Conservation (phyloP, 2,888 invertebrate species). For the Leptopilina syphax region DNA sequence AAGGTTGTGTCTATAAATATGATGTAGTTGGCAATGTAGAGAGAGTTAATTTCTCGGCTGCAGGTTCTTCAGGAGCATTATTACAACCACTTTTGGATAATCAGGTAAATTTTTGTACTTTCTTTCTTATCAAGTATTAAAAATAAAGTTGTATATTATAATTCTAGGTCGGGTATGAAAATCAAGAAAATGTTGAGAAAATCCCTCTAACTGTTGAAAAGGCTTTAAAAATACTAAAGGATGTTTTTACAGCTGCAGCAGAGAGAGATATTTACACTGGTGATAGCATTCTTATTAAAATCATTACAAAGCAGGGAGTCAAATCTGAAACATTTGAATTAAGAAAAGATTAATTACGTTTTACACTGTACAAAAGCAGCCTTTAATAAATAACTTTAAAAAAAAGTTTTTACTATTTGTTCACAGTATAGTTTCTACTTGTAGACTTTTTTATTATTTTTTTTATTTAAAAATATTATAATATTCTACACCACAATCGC, state of each 20-base stretch:
- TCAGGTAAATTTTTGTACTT: constrained; percentile 80
- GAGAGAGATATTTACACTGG: constrained; percentile 99
- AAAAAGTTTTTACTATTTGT: not conserved
- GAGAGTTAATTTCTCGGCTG: constrained; percentile 89
- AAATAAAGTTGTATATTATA: too few species aligned
- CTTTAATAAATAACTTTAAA: constrained; percentile 22
- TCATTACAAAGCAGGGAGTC: constrained; percentile 93
- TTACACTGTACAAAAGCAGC: not conserved
- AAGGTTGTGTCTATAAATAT: constrained; percentile 96
- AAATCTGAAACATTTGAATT: constrained; percentile 85
- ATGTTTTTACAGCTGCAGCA: constrained; percentile 98
- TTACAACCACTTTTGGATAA: constrained; percentile 97
- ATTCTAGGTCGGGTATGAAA: constrained; percentile 88
- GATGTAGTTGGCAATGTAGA: constrained; percentile 98
- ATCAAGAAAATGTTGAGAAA: constrained; percentile 82
- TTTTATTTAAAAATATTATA: too few species aligned
- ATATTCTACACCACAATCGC: too few species aligned
- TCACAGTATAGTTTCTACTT: not conserved
- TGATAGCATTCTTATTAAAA: constrained; percentile 90
- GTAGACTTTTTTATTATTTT: not conserved
- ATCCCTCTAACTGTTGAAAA: constrained; percentile 86
- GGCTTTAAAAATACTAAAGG: constrained; percentile 91
- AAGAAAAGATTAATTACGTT: constrained; percentile 87
- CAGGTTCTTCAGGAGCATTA: constrained; percentile 93
- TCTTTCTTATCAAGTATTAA: constrained; percentile 8